A percentile compares a stretch with the other conserved stretches of the same genome.
Conservation (phyloP, 2,113 vertebrate species). For the Chaetops frenatus region DNA sequence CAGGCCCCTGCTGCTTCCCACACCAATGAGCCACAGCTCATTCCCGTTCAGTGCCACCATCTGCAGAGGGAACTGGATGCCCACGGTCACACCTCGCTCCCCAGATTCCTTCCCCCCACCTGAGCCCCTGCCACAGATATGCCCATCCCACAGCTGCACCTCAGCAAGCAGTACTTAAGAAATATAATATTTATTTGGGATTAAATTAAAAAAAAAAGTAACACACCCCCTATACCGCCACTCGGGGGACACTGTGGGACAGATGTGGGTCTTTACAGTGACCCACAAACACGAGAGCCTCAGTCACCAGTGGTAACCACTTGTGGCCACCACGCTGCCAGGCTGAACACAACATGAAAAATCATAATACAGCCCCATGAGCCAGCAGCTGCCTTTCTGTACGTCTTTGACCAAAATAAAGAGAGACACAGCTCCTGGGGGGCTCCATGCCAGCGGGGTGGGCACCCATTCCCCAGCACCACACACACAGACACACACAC, state of each 20-base stretch:
- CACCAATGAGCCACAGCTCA: accelerated
- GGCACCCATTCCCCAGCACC: background rate
- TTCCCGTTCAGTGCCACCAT: background rate
- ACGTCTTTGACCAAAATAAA: background rate
- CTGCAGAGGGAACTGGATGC: accelerated
- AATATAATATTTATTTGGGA: conserved; percentile 76
- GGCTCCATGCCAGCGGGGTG: background rate
- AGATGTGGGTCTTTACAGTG: background rate
- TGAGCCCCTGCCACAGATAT: accelerated
- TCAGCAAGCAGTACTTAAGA: conserved; percentile 29
- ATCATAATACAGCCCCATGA: conserved; percentile 5
- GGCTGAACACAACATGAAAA: background rate
- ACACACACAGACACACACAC: background rate
- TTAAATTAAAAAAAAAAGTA: conserved; percentile 60
- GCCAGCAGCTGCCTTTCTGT: background rate
- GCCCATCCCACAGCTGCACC: background rate
- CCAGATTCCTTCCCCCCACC: background rate
- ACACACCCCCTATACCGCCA: background rate
- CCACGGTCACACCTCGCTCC: accelerated
- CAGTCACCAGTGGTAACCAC: background rate
- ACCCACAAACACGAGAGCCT: background rate
- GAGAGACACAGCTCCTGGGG: background rate
- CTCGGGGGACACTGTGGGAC: conserved; percentile 16
- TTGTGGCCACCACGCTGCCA: background rate
- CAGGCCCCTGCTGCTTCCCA: background rate